Percentiles rank a stretch among this genome's conserved stretches.
Evolutionary conservation across 2,888 invertebrate genomes (phyloP).

Genomic region (Ariolimax columbianus): DNA sequence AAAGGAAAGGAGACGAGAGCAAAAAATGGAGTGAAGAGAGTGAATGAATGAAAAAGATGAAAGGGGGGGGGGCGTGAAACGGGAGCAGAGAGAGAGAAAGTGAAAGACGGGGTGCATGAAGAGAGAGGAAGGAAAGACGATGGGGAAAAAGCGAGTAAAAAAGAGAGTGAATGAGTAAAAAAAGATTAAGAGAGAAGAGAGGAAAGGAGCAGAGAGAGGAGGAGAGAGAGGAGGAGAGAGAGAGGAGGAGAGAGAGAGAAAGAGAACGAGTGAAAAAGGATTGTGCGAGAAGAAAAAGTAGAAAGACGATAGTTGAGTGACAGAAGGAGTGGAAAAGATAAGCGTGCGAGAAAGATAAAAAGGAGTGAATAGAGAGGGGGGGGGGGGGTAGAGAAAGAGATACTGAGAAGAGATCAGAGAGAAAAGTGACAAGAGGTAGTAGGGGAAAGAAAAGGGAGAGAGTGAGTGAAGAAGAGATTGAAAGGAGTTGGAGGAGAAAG

Average conservation of each 20-base stretch:
- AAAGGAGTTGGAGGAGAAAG: neutral
- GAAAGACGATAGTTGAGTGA: neutral
- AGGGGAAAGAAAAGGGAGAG: neutral
- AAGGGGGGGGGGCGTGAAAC: neutral
- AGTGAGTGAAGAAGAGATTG: neutral
- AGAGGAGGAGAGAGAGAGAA: no score
- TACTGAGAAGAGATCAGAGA: neutral
- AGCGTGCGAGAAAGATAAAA: neutral
- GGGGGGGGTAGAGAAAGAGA: neutral
- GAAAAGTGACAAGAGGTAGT: neutral
- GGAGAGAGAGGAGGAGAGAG: neutral
- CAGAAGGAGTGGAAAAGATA: no score
- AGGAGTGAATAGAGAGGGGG: neutral
- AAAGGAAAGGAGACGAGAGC: neutral
- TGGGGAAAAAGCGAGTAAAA: neutral
- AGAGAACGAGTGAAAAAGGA: no score
- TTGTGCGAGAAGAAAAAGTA: no score
- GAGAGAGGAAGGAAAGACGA: neutral
- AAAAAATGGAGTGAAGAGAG: no score
- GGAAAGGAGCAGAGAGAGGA: no score
- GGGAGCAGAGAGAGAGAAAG: neutral
- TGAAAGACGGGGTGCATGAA: neutral
- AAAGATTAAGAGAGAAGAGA: neutral
- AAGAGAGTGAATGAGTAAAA: neutral
- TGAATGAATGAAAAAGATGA: neutral